phyloP scores from a whole-genome alignment of 2,888 invertebrate species.

The Eudasyphora cyanicolor region DNA sequence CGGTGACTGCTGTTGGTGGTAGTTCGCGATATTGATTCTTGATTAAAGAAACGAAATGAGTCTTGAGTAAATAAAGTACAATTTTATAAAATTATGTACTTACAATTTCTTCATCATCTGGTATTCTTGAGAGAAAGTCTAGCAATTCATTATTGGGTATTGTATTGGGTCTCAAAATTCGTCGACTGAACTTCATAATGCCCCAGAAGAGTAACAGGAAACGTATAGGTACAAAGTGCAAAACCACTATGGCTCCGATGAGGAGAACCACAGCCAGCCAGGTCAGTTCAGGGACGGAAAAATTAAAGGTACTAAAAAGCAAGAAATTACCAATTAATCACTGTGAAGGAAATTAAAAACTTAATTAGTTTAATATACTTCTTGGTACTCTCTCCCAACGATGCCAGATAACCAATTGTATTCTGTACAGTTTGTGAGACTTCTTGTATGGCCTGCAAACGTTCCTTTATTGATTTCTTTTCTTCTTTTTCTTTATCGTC shows the following conservation, averaged over 20 bases:
- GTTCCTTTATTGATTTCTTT: slow-evolving; percentile 96
- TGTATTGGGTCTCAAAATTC: slow-evolving; percentile 94
- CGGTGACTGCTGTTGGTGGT: slow-evolving; percentile 74
- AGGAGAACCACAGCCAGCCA: slow-evolving; percentile 93
- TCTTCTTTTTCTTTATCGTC: slow-evolving; percentile 96
- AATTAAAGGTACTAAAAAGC: slow-evolving; percentile 92
- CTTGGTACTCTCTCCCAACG: slow-evolving; percentile 95
- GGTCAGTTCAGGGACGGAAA: slow-evolving; percentile 97
- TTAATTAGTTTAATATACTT: slow-evolving; percentile 85
- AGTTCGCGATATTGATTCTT: slow-evolving; percentile 78
- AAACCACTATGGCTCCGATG: slow-evolving; percentile 86
- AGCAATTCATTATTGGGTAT: slow-evolving; percentile 98
- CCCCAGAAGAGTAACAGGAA: slow-evolving; percentile 96
- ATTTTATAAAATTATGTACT: slow-evolving; percentile 75
- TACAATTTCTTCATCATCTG: slow-evolving; percentile 95
- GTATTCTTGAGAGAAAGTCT: slow-evolving; percentile 96
- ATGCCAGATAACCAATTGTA: slow-evolving; percentile 95
- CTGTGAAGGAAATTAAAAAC: not conserved
- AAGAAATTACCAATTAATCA: not conserved
- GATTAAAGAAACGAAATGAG: not conserved
- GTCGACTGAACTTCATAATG: slow-evolving; percentile 96
- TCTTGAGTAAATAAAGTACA: not conserved
- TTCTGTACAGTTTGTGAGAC: slow-evolving; percentile 98
- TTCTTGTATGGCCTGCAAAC: slow-evolving; percentile 97
- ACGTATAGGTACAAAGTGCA: slow-evolving; percentile 94